These are phyloP conservation scores for Colletes gigas DNA, from an alignment of 1,140 invertebrate genomes.

Conservation along the genomic window DNA sequence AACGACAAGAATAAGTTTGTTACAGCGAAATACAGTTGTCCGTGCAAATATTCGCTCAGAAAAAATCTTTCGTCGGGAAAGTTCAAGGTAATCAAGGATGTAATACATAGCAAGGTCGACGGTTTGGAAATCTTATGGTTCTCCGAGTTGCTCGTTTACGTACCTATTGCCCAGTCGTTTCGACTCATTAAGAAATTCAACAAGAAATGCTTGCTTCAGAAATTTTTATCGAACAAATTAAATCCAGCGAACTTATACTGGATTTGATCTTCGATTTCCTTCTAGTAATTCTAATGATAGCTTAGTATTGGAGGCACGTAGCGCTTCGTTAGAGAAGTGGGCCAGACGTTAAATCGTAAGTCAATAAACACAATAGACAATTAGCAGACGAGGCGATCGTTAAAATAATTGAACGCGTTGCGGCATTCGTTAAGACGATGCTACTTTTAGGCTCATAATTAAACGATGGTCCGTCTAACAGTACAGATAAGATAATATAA, in stretches of 20 bases:
- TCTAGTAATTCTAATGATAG: slow-evolving; percentile 27
- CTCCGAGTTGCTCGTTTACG: too few species aligned
- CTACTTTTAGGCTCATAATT: not conserved
- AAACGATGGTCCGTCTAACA: not conserved
- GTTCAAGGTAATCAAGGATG: slow-evolving; percentile 23
- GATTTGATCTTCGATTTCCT: not conserved
- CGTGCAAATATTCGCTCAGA: not conserved
- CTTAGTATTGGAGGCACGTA: slow-evolving; percentile 1
- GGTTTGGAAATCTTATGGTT: not conserved
- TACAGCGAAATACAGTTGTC: too few species aligned
- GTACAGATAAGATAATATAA: not conserved
- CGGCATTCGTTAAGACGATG: slow-evolving; percentile 19
- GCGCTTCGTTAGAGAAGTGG: slow-evolving; percentile 27
- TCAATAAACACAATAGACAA: slow-evolving; percentile 54
- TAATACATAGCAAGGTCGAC: not conserved
- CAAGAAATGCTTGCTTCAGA: too few species aligned
- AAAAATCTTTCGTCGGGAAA: too few species aligned
- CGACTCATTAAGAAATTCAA: too few species aligned
- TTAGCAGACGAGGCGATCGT: slow-evolving; percentile 46
- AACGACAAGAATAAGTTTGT: too few species aligned
- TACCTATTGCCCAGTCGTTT: too few species aligned
- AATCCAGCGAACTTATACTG: too few species aligned
- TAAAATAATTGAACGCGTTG: slow-evolving; percentile 53
- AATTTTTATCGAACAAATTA: too few species aligned
- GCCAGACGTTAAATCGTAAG: slow-evolving; percentile 7